Conservation (phyloP, 1,140 invertebrate genomes). For the Halyomorpha halys region DNA sequence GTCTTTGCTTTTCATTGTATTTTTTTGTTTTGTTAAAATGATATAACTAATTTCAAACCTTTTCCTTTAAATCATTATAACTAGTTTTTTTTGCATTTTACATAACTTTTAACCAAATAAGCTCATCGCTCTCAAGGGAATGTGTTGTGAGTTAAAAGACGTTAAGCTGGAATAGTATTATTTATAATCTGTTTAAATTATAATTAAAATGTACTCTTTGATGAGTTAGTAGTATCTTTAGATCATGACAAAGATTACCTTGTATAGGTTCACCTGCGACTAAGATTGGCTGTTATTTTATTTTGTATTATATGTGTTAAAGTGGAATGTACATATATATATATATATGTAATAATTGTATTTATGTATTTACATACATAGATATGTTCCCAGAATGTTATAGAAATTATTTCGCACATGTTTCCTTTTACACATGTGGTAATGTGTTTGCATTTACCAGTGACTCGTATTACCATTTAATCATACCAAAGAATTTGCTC, state of each 20-base stretch:
- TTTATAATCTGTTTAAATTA: not conserved
- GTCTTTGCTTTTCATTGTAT: too few relatives aligned
- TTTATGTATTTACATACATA: not conserved
- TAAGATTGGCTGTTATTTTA: constrained; percentile 5
- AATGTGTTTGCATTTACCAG: not conserved
- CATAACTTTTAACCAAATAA: not conserved
- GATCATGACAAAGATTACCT: constrained; percentile 6
- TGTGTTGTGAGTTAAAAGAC: constrained; percentile 4
- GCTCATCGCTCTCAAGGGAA: constrained; percentile 3
- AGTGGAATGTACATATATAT: not conserved
- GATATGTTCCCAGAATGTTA: not conserved
- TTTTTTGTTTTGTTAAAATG: too few relatives aligned
- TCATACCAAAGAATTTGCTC: constrained; percentile 4
- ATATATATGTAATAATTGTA: not conserved
- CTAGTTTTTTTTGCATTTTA: not conserved
- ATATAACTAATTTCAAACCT: not conserved
- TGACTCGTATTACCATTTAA: not conserved
- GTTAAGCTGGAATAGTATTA: not conserved
- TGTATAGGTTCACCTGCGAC: not conserved
- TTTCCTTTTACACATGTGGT: not conserved
- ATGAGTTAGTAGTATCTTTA: not conserved
- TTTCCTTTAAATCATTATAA: not conserved
- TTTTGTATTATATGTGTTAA: constrained; percentile 2
- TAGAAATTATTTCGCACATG: not conserved
- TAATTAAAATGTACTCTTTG: not conserved